Evolutionary conservation across 2,888 invertebrate genomes (phyloP).

Genomic region (Xestia c-nigrum): DNA sequence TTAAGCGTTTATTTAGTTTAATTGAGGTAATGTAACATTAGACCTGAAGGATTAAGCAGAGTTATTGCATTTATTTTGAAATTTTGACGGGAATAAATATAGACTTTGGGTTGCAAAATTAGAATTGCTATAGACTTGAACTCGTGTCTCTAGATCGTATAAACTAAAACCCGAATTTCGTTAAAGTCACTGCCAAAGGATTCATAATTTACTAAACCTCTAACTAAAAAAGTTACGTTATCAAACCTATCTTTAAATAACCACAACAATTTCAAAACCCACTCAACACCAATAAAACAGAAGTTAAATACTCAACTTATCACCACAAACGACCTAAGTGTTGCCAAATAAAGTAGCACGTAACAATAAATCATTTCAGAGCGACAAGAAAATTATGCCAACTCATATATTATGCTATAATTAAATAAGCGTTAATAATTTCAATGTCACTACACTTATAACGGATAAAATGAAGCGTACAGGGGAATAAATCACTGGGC

Average conservation of each 20-base stretch:
- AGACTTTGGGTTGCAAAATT: background rate
- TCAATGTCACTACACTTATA: constrained; percentile 66
- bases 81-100: background rate
- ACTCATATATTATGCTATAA: constrained; percentile 52
- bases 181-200: background rate
- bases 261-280: constrained; percentile 11
- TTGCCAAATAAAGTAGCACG: constrained; percentile 35
- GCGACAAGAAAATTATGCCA: constrained; percentile 52
- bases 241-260: background rate
- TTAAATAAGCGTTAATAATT: constrained; percentile 67
- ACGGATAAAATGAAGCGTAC: constrained; percentile 74
- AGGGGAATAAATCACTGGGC: constrained; percentile 76
- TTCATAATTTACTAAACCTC: background rate
- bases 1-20: background rate
- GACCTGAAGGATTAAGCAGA: background rate
- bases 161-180: background rate
- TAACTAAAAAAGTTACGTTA: background rate
- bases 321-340: constrained; percentile 18
- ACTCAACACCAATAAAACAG: constrained; percentile 14
- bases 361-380: constrained; percentile 50
- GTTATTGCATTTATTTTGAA: background rate
- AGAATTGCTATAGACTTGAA: background rate
- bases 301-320: constrained; percentile 24
- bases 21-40: background rate
- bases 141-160: background rate